A percentile compares a stretch with the other conserved stretches of the same genome.
Conservation (phyloP, 2,888 invertebrate species). For the Athripsodes cinereus region DNA sequence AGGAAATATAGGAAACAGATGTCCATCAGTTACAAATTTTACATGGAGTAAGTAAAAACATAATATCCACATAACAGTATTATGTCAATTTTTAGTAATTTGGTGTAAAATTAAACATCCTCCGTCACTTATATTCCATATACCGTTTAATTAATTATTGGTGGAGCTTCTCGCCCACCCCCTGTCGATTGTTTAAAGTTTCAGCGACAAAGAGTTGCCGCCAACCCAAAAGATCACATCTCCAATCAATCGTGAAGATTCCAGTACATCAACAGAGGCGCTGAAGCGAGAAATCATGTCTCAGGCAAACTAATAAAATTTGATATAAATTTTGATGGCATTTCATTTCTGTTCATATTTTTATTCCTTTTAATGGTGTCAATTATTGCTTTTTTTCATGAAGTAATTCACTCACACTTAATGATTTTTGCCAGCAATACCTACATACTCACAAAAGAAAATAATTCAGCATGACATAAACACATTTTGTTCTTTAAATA, state of each 20-base stretch:
- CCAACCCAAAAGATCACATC: background rate
- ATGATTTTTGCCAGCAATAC: too few relatives aligned
- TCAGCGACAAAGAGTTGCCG: constrained; percentile 13
- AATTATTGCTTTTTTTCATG: too few relatives aligned
- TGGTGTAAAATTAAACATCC: constrained; percentile 27
- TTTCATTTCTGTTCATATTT: too few relatives aligned
- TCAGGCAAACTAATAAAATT: too few relatives aligned
- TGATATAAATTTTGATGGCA: too few relatives aligned
- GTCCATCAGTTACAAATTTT: background rate
- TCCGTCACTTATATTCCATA: background rate
- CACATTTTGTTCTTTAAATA: too few relatives aligned
- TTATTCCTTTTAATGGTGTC: too few relatives aligned
- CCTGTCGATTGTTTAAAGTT: background rate
- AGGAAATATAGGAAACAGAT: constrained; percentile 17
- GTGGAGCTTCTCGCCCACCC: constrained; percentile 1
- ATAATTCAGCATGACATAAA: too few relatives aligned
- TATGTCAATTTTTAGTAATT: constrained; percentile 14
- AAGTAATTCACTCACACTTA: too few relatives aligned
- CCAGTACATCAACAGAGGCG: background rate
- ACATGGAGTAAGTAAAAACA: background rate
- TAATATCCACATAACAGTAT: too few relatives aligned
- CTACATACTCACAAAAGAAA: too few relatives aligned
- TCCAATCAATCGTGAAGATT: constrained; percentile 9
- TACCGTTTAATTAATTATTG: constrained; percentile 1
- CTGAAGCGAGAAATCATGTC: background rate